Evolutionary conservation across 2,113 vertebrate species (phyloP).

Genomic region (Dasyprocta punctata): DNA sequence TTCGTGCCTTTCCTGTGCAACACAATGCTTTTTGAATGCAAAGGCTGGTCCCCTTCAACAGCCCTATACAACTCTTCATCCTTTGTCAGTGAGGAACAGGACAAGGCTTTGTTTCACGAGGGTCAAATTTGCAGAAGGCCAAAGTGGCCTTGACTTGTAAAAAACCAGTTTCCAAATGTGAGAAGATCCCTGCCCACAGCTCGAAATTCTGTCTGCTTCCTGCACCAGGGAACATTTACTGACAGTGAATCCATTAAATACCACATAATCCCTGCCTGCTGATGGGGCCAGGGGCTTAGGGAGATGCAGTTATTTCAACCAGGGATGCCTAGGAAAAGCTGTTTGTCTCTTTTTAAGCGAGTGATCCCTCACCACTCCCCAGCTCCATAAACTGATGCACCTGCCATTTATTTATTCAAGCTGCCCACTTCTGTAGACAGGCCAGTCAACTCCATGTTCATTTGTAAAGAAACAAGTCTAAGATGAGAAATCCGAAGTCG

Average conservation of each 20-base stretch:
- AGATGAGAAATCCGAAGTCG: not conserved
- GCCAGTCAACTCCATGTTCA: not conserved
- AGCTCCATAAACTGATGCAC: not conserved
- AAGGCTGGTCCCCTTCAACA: not conserved
- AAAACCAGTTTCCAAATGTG: not conserved
- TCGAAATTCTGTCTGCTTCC: constrained; percentile 65
- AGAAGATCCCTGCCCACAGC: constrained; percentile 26
- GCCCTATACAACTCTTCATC: not conserved
- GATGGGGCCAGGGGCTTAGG: constrained; percentile 71
- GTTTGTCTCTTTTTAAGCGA: constrained; percentile 54
- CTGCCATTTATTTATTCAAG: not conserved
- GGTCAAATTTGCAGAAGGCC: not conserved
- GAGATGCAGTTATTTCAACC: constrained; percentile 70
- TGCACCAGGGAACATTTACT: constrained; percentile 32
- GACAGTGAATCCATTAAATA: constrained; percentile 79
- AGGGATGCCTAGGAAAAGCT: constrained; percentile 56
- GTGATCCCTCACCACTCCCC: not conserved
- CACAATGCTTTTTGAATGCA: not conserved
- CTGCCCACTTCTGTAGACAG: not conserved
- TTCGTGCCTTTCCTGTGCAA: not conserved
- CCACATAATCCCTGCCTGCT: constrained; percentile 65
- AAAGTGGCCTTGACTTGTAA: constrained; percentile 21
- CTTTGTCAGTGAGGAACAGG: not conserved
- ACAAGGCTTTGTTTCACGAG: not conserved
- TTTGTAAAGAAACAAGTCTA: not conserved